phyloP scores from a whole-genome alignment of 2,797 vertebrate species.

The Microctenopoma lineatum region DNA sequence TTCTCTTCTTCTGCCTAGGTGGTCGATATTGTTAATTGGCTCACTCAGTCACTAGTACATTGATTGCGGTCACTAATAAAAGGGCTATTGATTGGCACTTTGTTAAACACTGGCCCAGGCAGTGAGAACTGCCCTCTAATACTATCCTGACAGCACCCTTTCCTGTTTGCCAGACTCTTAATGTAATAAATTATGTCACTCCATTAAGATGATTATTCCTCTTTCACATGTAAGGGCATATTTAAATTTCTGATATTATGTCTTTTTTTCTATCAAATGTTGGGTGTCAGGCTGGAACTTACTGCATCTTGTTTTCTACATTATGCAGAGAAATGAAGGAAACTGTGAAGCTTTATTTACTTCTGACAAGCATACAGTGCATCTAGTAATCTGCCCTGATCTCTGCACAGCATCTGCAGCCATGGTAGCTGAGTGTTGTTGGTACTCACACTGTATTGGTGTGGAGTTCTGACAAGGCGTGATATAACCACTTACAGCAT shows the following conservation, averaged over 20 bases:
- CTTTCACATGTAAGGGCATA: slow-evolving; percentile 39
- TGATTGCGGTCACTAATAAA: slow-evolving; percentile 92
- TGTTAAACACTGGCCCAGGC: slow-evolving; percentile 84
- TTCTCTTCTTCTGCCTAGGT: slow-evolving; percentile 53
- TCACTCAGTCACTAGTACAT: slow-evolving; percentile 87
- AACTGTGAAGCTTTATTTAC: background rate
- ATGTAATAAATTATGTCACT: slow-evolving; percentile 84
- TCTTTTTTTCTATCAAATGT: slow-evolving; percentile 9
- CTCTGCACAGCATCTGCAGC: background rate
- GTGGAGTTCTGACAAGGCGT: background rate
- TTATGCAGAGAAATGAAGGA: background rate
- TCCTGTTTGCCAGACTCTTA: slow-evolving; percentile 85
- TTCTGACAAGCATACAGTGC: background rate
- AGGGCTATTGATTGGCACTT: slow-evolving; percentile 89
- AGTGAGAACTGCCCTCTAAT: slow-evolving; percentile 83
- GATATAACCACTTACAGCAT: background rate
- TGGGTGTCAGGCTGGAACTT: background rate
- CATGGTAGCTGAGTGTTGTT: background rate
- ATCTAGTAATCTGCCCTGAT: slow-evolving; percentile 1
- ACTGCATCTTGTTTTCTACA: background rate
- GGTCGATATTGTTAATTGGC: slow-evolving; percentile 90
- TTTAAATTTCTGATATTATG: slow-evolving; percentile 12
- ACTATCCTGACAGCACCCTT: slow-evolving; percentile 88
- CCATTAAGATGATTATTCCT: slow-evolving; percentile 70
- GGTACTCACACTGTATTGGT: background rate